These are phyloP conservation scores for Dryadula phaetusa DNA, from an alignment of 2,888 invertebrate genomes.

Conservation along the genomic window DNA sequence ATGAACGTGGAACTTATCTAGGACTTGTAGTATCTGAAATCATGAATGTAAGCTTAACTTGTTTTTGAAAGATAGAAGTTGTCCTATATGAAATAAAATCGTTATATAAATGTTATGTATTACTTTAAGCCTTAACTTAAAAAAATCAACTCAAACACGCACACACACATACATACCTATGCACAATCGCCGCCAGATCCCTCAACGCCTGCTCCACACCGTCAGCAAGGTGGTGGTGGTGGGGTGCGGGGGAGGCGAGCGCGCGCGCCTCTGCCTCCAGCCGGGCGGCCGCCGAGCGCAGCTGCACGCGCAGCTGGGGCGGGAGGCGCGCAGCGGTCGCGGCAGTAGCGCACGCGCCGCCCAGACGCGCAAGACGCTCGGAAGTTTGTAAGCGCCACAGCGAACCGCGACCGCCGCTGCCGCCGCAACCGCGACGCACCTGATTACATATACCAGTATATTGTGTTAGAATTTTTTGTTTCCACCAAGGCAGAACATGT, in stretches of 20 bases:
- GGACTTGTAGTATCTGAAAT: too few species aligned
- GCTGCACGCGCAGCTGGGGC: constrained; percentile 93
- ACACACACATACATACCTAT: constrained; percentile 82
- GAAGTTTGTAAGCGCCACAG: constrained; percentile 77
- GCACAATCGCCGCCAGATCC: constrained; percentile 90
- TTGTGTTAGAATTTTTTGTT: too few species aligned
- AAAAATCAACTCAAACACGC: too few species aligned
- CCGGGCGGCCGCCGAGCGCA: constrained; percentile 85
- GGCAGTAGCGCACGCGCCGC: constrained; percentile 92
- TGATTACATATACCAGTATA: constrained; percentile 27
- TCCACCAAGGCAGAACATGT: too few species aligned
- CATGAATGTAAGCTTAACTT: too few species aligned
- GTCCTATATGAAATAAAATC: too few species aligned
- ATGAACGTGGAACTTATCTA: too few species aligned
- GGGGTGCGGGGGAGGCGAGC: constrained; percentile 56
- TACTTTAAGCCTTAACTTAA: too few species aligned
- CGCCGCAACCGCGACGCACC: constrained; percentile 64
- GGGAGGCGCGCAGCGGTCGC: constrained; percentile 94
- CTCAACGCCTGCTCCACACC: constrained; percentile 64
- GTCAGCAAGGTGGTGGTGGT: constrained; percentile 74
- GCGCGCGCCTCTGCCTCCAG: constrained; percentile 72
- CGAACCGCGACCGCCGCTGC: constrained; percentile 66
- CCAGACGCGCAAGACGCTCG: constrained; percentile 88
- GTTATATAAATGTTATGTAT: too few species aligned
- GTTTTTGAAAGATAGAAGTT: too few species aligned